Evolutionary conservation across 2,113 vertebrate species (phyloP), one percentile per base, ranked within the genome.

Genomic region (Aldabrachelys gigantea): DNA sequence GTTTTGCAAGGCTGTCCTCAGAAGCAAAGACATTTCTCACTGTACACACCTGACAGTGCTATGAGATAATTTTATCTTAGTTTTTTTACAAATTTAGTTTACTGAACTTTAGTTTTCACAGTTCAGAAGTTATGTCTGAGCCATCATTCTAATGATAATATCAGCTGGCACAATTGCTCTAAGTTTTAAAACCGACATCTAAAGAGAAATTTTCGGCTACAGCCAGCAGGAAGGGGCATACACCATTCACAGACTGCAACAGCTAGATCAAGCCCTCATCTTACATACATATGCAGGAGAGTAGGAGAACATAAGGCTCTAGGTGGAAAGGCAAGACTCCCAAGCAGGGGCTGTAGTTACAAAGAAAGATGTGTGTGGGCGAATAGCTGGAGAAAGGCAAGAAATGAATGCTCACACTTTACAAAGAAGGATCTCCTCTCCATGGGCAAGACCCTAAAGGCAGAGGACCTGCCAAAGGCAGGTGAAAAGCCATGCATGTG

Each of bases 1-100:
- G 91, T 97, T 96, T 96, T 95, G 96, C 53, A 92, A 90, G 52
- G 93, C 90, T 89, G 89, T 76, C 89, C 93, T 96, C 81, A 93
- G 89, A 97, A 96, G 96, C 82, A 90, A 80, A 89, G 31, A 54
- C 22, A 52, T 54, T 87, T 65, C 82, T 97, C 87, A 92, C 87
- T 90, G 85, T 6, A 87, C 69, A 85, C 3, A 47, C 54, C 47
- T 49, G 54, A 69, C 27, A 81, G 21, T 9, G 93, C 80, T 38
- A 3, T 2, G 53, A 79, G 5, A 6, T 54, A 2, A 27, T 89
- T 69, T 62, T n/a, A 82, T 50, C 10, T 16, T 29, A 38, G n/a
- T 38, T 56, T 50, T 89, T 95, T 85, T 53, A 80, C 3, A 56
- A 62, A 87, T 19, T 83, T 50, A 89, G 16, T 8, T 72, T n/a